Conservation (phyloP, 2,888 invertebrate species). For the Volucella inflata region DNA sequence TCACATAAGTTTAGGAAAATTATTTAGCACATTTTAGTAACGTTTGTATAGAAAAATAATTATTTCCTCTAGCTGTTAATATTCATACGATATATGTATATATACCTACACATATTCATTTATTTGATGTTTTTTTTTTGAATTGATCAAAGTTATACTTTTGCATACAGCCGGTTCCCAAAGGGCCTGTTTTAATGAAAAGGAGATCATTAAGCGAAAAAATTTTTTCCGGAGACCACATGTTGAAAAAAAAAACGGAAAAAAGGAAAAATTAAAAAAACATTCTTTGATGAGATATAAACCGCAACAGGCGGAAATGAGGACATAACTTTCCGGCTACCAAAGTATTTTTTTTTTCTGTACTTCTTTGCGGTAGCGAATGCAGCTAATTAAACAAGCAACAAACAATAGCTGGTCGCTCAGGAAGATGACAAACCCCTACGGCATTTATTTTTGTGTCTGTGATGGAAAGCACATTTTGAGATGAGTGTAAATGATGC, state of each 20-base stretch:
- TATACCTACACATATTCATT: slow-evolving; percentile 6
- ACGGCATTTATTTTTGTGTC: background rate
- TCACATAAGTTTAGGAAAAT: too few relatives aligned
- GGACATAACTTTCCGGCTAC: slow-evolving; percentile 35
- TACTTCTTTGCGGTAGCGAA: slow-evolving; percentile 26
- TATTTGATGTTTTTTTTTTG: slow-evolving; percentile 7
- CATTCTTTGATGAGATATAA: slow-evolving; percentile 40
- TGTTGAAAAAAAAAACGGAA: slow-evolving; percentile 36
- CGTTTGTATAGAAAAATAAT: background rate
- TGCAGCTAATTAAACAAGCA: slow-evolving; percentile 42
- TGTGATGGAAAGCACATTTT: background rate
- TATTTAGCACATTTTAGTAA: too few relatives aligned
- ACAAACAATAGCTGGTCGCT: slow-evolving; percentile 7
- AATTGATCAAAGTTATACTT: slow-evolving; percentile 50
- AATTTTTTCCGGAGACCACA: slow-evolving; percentile 44
- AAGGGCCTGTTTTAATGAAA: slow-evolving; percentile 51
- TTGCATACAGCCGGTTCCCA: slow-evolving; percentile 34
- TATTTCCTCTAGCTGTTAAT: slow-evolving; percentile 22
- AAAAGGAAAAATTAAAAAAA: background rate
- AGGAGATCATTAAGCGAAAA: slow-evolving; percentile 51
- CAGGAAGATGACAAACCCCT: slow-evolving; percentile 11
- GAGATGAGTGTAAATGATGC: background rate
- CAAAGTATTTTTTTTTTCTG: slow-evolving; percentile 25
- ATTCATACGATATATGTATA: background rate
- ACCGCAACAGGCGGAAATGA: slow-evolving; percentile 39